Evolutionary conservation across 2,113 vertebrate species (phyloP), one percentile per base, ranked within the genome.

Genomic region (Hippocampus comes): DNA sequence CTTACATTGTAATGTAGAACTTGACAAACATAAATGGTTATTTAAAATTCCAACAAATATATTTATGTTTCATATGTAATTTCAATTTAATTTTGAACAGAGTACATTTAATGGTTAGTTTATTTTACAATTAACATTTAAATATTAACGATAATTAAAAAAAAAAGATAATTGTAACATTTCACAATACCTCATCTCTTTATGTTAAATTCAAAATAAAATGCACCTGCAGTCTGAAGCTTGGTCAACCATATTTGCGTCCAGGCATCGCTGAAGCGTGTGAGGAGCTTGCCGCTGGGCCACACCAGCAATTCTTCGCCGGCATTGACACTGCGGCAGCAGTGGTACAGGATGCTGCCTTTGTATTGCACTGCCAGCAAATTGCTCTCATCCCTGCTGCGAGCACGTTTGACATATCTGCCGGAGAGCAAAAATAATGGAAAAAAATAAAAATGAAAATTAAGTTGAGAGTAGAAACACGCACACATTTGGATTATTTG

Each of bases 241-340:
- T 90, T 92, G 59, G 78, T 80, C 46, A 84, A 25, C 90, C 91
- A 93, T 73, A 89, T 79, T 61, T 89, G 88, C 57, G 72, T 78
- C 91, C 92, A 92, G 23, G 74, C 79, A 49, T 83, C 74, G 56
- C 90, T 90, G 9, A 91, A 86, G 3, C 68, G 71, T 34, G 51
- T 7, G 15, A 86, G 83, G 5, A 91, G 82, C n/a, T 87, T 87
- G n/a, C 76, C 83, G 69, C 89, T 83, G 61, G 92, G 90, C 91
- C 92, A 93, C 57, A 93, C 85, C 74, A 88, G 61, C 56, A 93
- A 89, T 82, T 93, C 93, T 23, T 93, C 89, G 20, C 91, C 93
- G 1, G 83, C 82, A 5, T 71, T 57, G 23, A 93, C 83, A 57
- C 82, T 53, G 34, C 89, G 87, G 25, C 91, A 90, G 68, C 91